Evolutionary conservation across 2,797 vertebrate genomes (phyloP).

Genomic region (Periparus ater): DNA sequence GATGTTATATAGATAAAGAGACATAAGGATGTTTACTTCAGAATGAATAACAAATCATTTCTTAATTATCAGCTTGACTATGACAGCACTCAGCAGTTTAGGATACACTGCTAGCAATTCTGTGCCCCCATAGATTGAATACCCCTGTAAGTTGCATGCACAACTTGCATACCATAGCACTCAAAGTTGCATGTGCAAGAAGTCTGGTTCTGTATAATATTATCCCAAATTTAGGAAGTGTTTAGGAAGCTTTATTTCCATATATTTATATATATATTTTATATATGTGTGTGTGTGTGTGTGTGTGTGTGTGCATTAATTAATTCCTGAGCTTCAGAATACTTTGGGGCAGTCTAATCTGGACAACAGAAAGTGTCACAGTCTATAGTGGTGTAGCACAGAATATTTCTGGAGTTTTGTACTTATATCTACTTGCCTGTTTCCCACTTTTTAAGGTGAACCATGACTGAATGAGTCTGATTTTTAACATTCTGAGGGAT

Average conservation of each 20-base stretch:
- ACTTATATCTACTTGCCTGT: neutral
- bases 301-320: neutral
- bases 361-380: neutral
- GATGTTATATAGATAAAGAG: neutral
- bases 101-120: neutral
- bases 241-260: neutral
- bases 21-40: neutral
- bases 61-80: neutral
- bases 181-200: neutral
- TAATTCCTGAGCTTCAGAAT: neutral
- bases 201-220: neutral
- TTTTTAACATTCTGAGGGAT: neutral
- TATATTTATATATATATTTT: accelerated
- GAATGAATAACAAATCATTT: neutral
- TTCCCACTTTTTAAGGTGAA: neutral
- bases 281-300: neutral
- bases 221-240: neutral
- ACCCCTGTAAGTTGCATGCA: accelerated
- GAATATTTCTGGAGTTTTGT: neutral
- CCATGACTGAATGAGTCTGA: neutral
- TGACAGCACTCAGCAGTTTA: neutral
- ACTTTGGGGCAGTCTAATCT: neutral
- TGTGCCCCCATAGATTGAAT: neutral
- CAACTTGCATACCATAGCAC: neutral
- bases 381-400: neutral